Base-by-base conservation (phyloP, 2,113 vertebrate species). In the Mormoops blainvillei region DNA sequence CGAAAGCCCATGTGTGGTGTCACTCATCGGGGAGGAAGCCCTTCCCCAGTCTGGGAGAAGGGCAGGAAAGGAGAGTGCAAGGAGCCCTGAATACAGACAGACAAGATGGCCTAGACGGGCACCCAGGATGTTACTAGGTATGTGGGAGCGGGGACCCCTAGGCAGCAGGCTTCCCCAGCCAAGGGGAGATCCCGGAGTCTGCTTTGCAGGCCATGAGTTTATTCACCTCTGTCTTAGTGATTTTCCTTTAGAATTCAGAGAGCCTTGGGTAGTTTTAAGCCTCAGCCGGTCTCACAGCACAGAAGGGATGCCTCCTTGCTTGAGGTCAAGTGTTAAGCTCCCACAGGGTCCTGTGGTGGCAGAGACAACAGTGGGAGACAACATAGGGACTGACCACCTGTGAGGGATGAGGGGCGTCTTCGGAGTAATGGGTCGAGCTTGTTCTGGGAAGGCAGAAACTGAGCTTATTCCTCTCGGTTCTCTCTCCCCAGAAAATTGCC, bases 401-500 rank as follows among this genome's bases (percentile, higher is more conserved):
- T 56, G 28, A n/a, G 52, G 80, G 50, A 20, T 2, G 3, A 65
- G 38, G 5, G 16, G 26, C 73, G n/a, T 78, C 58, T 89, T 67
- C 48, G 14, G 67, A 26, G 28, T 45, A 61, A 41, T 43, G 28
- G 18, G 19, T 43, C 50, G 26, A 16, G 14, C 52, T 91, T 85
- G 36, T 80, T 89, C 56, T 94, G 19, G 33, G 58, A 91, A 91
- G 61, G 48, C 20, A 43, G 28, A 92, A 86, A 83, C n/a, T 87
- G 43, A 26, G 63, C 36, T 81, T 48, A 9, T 5, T 52, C 31
- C 5, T 97, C 63, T 81, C 16, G 11, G 20, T 87, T 95, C 68
- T 94, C 82, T 96, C 88, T 82, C 96, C 76, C 89, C 97, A 99
- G 99, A 97, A 99, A 4, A 99, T 99, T 74, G 99, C 99, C 94